These are phyloP conservation scores for Plecotus auritus DNA, from an alignment of 2,113 vertebrate species.

Conservation along the genomic window DNA sequence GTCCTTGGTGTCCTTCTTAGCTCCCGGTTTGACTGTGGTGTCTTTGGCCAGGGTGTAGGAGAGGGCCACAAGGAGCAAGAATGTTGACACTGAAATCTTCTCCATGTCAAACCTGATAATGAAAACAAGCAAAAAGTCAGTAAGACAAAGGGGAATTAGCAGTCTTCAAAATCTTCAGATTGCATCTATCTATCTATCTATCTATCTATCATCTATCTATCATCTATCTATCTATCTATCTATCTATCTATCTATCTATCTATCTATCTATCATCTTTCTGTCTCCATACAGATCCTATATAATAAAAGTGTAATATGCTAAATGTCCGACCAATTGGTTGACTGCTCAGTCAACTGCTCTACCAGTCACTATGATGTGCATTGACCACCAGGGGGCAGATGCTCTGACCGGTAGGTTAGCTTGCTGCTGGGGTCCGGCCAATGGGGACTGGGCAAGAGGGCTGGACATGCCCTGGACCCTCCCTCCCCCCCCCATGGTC, in stretches of 20 bases:
- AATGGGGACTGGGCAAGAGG: too few species aligned
- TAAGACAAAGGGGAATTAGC: neutral
- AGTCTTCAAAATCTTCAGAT: neutral
- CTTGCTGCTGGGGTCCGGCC: too few species aligned
- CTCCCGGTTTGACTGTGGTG: constrained; percentile 77
- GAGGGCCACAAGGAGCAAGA: constrained; percentile 86
- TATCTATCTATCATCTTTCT: neutral
- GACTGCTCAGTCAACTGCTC: too few species aligned
- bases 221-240: neutral
- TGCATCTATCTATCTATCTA: neutral
- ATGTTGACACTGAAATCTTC: constrained; percentile 76
- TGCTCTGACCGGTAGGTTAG: too few species aligned
- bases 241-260: neutral
- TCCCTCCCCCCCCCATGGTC: too few species aligned
- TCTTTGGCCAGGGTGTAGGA: constrained; percentile 84
- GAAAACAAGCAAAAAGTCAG: neutral
- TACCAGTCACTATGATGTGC: too few species aligned
- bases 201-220: neutral
- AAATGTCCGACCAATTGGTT: too few species aligned
- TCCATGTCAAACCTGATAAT: constrained; percentile 82
- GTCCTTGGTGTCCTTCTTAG: constrained; percentile 74
- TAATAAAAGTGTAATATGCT: too few species aligned
- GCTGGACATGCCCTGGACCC: too few species aligned
- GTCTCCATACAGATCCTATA: neutral
- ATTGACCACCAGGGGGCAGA: too few species aligned